phyloP scores from a whole-genome alignment of 2,888 invertebrate species.

The Drosophila demipolita region DNA sequence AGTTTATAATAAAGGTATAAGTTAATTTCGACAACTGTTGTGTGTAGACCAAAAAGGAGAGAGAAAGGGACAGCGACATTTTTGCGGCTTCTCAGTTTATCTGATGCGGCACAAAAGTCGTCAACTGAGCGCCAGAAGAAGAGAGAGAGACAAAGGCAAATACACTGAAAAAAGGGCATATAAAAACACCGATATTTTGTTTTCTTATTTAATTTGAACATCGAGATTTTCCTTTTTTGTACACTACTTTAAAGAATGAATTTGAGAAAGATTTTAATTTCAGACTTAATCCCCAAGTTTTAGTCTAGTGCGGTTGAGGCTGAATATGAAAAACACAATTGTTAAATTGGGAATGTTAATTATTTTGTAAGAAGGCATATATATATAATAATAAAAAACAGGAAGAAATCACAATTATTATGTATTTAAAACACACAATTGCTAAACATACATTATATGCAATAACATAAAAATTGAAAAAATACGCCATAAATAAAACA shows the following conservation, averaged over 20 bases:
- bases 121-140: constrained; percentile 5
- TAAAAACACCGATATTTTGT: background rate
- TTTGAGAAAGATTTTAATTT: background rate
- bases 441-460: too few relatives aligned
- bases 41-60: constrained; percentile 8
- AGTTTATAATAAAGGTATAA: constrained; percentile 39
- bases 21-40: constrained; percentile 61
- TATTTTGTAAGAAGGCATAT: too few relatives aligned
- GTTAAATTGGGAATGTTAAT: too few relatives aligned
- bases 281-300: background rate
- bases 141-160: background rate
- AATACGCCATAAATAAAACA: too few relatives aligned
- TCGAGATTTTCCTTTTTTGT: background rate
- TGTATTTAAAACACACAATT: too few relatives aligned
- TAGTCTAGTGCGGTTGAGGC: background rate
- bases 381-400: too few relatives aligned
- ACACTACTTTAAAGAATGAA: background rate
- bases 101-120: constrained; percentile 26
- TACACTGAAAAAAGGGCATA: background rate
- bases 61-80: constrained; percentile 4
- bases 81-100: constrained; percentile 62
- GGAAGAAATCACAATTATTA: too few relatives aligned
- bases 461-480: too few relatives aligned
- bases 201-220: background rate
- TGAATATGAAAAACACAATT: too few relatives aligned